Evolutionary conservation across 2,888 invertebrate species (phyloP), one percentile per base, ranked within the genome.

Genomic region (Camptogramma bilineatum): DNA sequence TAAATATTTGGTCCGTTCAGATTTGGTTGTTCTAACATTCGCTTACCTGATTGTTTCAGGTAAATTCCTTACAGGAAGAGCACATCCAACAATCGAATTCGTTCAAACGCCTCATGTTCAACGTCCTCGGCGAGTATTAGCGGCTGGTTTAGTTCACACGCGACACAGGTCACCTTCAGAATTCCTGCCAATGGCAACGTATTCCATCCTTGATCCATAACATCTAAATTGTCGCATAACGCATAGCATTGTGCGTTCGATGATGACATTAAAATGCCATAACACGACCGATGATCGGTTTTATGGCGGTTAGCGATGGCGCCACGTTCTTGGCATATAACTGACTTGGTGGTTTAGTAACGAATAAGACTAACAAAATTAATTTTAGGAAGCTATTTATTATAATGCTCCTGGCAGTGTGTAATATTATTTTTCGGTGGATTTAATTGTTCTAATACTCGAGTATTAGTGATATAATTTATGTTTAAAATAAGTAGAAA

Each of bases 71-170:
- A 79, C 95, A 95, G 75, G 95, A 96, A 81, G 97, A 97, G 84
- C 95, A 95, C 80, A 98, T 98, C 85, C 97, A 97, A 82, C 98
- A 98, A 90, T 98, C 97, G 90, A 96, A 97, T 89, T 97, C 97
- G 73, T 98, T 98, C 94, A 97, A 97, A 89, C 96, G 98, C 86
- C 95, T 98, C 85, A 98, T 98, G 98, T 96, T 96, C 94, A 96
- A 96, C 93, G 97, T 98, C 75, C 94, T 97, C 85, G 96, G 97
- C 75, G 96, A 95, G 73, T 94, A 94, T 78, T 94, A 94, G 74
- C 48, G 62, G 61, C 71, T 68, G 61, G 59, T 52, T 56, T 21
- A 31, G 44, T 10, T 51, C 53, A 18, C 56, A 46, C 52, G 64
- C 58, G 60, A 62, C 39, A 52, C 70, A 56, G 50, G 71, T 53